Percentiles rank a stretch among this genome's conserved stretches.
Evolutionary conservation across 2,113 vertebrate genomes (phyloP).

Genomic region (Casuarius casuarius): DNA sequence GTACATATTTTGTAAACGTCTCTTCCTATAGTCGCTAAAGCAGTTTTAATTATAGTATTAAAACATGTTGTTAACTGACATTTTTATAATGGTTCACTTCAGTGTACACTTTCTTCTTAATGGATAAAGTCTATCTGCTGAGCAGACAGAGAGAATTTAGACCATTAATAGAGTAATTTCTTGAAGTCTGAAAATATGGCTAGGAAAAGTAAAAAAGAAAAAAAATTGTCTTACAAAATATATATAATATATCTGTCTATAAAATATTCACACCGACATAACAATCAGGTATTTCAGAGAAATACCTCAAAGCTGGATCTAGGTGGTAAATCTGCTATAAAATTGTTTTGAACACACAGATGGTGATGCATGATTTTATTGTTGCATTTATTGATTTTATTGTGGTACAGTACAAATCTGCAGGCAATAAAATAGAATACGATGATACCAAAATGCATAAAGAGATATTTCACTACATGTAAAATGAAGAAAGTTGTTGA

Average conservation of each 20-base stretch:
- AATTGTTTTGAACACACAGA: neutral
- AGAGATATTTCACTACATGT: neutral
- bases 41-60: neutral
- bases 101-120: neutral
- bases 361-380: slow-evolving; percentile 37
- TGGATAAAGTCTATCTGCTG: neutral
- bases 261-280: neutral
- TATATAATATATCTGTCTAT: neutral
- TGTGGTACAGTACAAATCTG: neutral
- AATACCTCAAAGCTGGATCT: neutral
- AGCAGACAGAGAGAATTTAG: neutral
- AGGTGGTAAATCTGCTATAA: neutral
- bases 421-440: neutral
- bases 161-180: neutral
- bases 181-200: neutral
- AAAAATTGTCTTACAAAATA: neutral
- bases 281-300: neutral
- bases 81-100: neutral
- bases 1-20: neutral
- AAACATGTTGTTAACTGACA: neutral
- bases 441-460: neutral
- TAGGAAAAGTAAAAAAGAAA: neutral
- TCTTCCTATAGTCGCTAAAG: neutral
- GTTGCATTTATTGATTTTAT: slow-evolving; percentile 48
- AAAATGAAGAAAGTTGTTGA: neutral